These are phyloP conservation scores for Phytoseiulus persimilis DNA, from an alignment of 2,888 invertebrate species.

Conservation along the genomic window DNA sequence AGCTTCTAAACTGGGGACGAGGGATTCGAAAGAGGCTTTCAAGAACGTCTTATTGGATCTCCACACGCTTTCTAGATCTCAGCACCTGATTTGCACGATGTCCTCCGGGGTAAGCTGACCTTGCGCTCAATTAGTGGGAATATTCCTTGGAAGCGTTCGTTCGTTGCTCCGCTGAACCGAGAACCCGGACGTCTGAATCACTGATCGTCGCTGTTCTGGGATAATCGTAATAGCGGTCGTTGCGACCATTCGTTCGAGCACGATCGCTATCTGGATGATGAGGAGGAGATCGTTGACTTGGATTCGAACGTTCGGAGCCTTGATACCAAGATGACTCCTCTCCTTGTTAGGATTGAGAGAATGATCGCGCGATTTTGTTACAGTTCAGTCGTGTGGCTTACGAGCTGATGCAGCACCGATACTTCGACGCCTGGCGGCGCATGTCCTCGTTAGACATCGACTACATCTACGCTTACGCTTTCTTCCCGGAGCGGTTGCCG, in stretches of 20 bases:
- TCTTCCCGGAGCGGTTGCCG: conserved; percentile 6
- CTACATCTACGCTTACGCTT: not conserved
- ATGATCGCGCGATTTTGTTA: not conserved
- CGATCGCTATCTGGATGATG: too few relatives aligned
- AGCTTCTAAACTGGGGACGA: not conserved
- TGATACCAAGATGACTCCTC: too few relatives aligned
- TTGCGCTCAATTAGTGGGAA: not conserved
- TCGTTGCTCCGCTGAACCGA: too few relatives aligned
- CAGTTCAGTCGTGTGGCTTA: conserved; percentile 6
- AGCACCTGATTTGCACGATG: not conserved
- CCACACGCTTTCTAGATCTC: not conserved
- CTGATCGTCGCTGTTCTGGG: too few relatives aligned
- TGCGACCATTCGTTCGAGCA: too few relatives aligned
- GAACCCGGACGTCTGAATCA: too few relatives aligned
- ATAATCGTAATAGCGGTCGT: too few relatives aligned
- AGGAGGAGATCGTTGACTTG: too few relatives aligned
- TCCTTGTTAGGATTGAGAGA: not conserved
- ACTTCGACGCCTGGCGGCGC: not conserved
- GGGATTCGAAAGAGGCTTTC: not conserved
- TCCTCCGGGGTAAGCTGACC: conserved; percentile 18
- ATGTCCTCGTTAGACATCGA: not conserved
- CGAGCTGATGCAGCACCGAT: not conserved
- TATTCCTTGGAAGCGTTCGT: too few relatives aligned
- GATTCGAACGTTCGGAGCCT: too few relatives aligned
- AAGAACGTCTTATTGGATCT: not conserved